A percentile compares a stretch with the other conserved stretches of the same genome.
Evolutionary conservation across 2,113 vertebrate genomes (phyloP).

Genomic region (Electrona antarctica): DNA sequence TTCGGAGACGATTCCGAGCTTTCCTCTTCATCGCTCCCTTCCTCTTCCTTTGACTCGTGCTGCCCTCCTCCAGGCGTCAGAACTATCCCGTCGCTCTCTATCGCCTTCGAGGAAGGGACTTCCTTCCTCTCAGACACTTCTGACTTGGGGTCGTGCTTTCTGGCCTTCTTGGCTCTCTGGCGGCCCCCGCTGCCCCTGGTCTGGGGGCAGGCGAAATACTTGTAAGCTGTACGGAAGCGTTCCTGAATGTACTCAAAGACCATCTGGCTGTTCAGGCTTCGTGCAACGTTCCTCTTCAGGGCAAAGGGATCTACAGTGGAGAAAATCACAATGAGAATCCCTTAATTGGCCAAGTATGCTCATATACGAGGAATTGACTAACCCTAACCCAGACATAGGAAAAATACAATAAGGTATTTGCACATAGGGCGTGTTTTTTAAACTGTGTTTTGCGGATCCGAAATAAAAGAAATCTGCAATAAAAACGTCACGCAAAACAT

Average conservation of each 20-base stretch:
- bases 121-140: constrained; percentile 5
- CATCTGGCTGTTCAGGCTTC: constrained; percentile 98
- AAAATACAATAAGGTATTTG: too few relatives aligned
- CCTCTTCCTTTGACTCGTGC: constrained; percentile 20
- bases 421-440: too few relatives aligned
- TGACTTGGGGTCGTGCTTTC: constrained; percentile 14
- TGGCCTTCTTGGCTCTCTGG: constrained; percentile 28
- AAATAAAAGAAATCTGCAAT: too few relatives aligned
- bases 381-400: too few relatives aligned
- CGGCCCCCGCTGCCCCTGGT: constrained; percentile 68
- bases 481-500: too few relatives aligned
- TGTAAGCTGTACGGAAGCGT: constrained; percentile 93
- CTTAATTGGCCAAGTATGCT: too few relatives aligned
- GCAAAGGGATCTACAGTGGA: constrained; percentile 90
- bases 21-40: constrained; percentile 52
- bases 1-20: constrained; percentile 38
- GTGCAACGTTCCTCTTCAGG: constrained; percentile 96
- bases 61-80: not conserved
- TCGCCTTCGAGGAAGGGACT: not conserved
- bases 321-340: not conserved
- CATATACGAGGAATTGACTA: too few relatives aligned
- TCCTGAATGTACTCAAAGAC: constrained; percentile 98
- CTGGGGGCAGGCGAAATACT: constrained; percentile 96
- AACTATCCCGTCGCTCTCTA: constrained; percentile 12
- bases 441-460: too few relatives aligned